Conservation (phyloP, 2,113 vertebrate species). For the Bubalus kerabau region DNA sequence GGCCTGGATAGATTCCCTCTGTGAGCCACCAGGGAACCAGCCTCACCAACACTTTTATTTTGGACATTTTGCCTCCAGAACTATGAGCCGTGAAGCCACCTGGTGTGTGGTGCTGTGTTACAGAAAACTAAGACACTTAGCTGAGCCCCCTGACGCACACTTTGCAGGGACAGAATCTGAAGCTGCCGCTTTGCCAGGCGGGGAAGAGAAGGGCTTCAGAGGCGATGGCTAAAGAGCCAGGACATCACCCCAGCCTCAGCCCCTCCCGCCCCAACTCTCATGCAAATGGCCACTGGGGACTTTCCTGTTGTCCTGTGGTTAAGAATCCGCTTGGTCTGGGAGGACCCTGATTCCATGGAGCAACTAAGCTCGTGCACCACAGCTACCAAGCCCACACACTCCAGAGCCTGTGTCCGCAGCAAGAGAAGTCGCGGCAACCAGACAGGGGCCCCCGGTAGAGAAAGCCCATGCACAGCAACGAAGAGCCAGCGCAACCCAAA, state of each 20-base stretch:
- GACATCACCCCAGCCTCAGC: not conserved
- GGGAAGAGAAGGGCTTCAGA: not conserved
- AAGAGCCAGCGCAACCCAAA: no score
- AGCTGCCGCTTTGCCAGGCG: not conserved
- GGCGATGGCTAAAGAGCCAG: no score
- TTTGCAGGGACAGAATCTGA: not conserved
- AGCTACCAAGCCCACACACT: not conserved
- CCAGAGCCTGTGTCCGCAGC: no score
- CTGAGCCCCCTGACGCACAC: not conserved
- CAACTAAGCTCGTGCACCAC: not conserved
- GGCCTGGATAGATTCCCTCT: not conserved
- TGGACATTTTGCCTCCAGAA: not conserved
- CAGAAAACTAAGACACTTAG: not conserved
- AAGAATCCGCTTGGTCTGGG: not conserved
- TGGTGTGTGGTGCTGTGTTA: not conserved
- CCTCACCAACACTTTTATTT: accelerated
- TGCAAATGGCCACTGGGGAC: not conserved
- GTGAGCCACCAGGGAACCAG: not conserved
- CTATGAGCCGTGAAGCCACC: accelerated
- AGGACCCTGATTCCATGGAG: not conserved
- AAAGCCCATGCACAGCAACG: no score
- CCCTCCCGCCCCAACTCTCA: not conserved
- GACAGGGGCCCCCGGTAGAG: no score
- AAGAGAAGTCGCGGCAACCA: no score
- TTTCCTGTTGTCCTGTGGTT: not conserved